A percentile compares a stretch with the other conserved stretches of the same genome.
Evolutionary conservation across 1,140 invertebrate species (phyloP).

Genomic region (Planococcus citri): DNA sequence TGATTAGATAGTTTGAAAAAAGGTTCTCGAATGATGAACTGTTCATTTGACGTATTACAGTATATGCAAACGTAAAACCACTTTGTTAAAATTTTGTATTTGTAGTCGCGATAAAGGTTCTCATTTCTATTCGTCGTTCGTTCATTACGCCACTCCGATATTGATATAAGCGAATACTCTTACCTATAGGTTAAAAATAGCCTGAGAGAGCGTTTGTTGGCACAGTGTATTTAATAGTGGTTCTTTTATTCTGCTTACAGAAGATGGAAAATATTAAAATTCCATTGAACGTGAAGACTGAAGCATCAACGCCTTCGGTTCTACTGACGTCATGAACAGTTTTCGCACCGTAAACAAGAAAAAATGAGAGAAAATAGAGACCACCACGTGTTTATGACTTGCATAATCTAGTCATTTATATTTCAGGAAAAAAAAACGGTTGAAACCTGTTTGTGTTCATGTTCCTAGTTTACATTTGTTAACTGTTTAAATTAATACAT

Average conservation of each 20-base stretch:
- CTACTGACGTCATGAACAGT: conserved; percentile 14
- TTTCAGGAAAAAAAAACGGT: conserved; percentile 4
- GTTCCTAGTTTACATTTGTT: conserved; percentile 13
- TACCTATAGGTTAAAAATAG: too few species aligned
- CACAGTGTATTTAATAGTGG: too few species aligned
- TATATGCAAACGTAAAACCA: too few species aligned
- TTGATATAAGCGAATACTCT: too few species aligned
- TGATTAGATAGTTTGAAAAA: not conserved
- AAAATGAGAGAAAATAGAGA: not conserved
- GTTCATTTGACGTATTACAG: too few species aligned
- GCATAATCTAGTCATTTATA: conserved; percentile 17
- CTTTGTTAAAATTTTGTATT: too few species aligned
- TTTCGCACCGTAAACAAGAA: not conserved
- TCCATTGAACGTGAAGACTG: not conserved
- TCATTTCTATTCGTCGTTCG: too few species aligned
- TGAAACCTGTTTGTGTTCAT: conserved; percentile 19
- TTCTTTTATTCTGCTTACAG: not conserved
- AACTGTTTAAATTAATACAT: not conserved
- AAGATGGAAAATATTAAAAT: not conserved
- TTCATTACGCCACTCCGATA: too few species aligned
- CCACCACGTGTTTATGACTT: conserved; percentile 16
- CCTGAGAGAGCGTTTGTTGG: too few species aligned
- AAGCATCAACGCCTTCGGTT: conserved; percentile 4
- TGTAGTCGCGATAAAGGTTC: too few species aligned
- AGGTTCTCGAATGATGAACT: not conserved